Evolutionary conservation across 1,140 invertebrate genomes (phyloP).

Genomic region (Neodiprion lecontei): DNA sequence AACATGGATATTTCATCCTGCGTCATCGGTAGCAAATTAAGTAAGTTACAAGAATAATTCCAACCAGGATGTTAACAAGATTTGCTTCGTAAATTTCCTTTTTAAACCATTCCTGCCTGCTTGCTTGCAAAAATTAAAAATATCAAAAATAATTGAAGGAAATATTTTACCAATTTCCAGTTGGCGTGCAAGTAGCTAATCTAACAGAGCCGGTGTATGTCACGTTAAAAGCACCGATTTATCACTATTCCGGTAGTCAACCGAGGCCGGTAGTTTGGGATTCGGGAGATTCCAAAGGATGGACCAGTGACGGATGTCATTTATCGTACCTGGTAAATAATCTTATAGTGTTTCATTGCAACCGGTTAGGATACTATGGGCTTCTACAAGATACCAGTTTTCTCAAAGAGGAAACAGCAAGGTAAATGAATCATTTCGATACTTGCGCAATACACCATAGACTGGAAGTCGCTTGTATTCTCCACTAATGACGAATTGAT

Average conservation of each 20-base stretch:
- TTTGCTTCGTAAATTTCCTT: conserved; percentile 7
- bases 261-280: conserved; percentile 76
- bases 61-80: conserved; percentile 2
- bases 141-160: conserved; percentile 1
- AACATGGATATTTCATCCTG: conserved; percentile 67
- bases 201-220: conserved; percentile 73
- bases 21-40: conserved; percentile 71
- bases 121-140: too few relatives aligned
- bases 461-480: conserved; percentile 3
- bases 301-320: conserved; percentile 74
- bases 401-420: conserved; percentile 38
- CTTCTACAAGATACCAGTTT: conserved; percentile 73
- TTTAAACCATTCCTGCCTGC: conserved; percentile 15
- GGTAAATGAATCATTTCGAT: neutral
- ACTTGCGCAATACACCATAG: neutral
- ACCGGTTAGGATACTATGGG: conserved; percentile 82
- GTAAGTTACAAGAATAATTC: conserved; percentile 46
- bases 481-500: too few relatives aligned
- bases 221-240: conserved; percentile 64
- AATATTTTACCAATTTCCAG: conserved; percentile 46
- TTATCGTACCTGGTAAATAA: conserved; percentile 67
- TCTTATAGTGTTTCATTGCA: conserved; percentile 80
- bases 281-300: conserved; percentile 68
- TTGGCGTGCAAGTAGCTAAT: conserved; percentile 63
- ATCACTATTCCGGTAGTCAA: conserved; percentile 58